Evolutionary conservation across 2,113 vertebrate species (phyloP).

Genomic region (Serilophus lunatus): DNA sequence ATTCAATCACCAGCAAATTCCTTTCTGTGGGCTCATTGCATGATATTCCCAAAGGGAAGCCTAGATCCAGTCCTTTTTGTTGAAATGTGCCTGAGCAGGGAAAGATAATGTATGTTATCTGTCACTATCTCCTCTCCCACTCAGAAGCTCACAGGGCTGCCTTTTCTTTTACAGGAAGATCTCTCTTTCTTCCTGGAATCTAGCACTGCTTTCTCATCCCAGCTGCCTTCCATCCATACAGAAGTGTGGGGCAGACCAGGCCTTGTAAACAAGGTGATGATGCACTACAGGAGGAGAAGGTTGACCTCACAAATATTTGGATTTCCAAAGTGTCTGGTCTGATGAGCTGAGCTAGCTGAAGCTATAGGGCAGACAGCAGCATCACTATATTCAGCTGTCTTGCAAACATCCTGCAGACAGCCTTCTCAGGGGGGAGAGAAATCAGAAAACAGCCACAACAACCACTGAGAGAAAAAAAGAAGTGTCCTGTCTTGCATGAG

Average conservation of each 20-base stretch:
- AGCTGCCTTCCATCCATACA: not conserved
- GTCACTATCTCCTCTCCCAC: not conserved
- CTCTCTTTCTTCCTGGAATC: not conserved
- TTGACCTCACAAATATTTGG: conserved; percentile 20
- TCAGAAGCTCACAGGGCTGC: not conserved
- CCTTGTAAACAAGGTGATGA: conserved; percentile 23
- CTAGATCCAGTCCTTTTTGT: not conserved
- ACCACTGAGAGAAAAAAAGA: not conserved
- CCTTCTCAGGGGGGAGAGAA: not conserved
- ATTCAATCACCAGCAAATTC: not conserved
- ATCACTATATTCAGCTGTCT: not conserved
- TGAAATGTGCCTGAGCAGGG: not conserved
- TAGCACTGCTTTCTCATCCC: not conserved
- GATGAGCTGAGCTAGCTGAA: not conserved
- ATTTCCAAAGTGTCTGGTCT: not conserved
- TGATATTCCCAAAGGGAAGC: not conserved
- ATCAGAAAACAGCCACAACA: not conserved
- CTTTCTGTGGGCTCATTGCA: not conserved
- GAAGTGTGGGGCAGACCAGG: not conserved
- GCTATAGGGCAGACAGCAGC: not conserved
- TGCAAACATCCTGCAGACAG: not conserved
- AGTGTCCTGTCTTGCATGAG: not conserved
- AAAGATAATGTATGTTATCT: not conserved
- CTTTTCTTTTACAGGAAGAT: not conserved
- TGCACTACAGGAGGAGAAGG: not conserved